Evolutionary conservation across 2,113 vertebrate genomes (phyloP), one percentile per base, ranked within the genome.

Genomic region (Heterotis niloticus): DNA sequence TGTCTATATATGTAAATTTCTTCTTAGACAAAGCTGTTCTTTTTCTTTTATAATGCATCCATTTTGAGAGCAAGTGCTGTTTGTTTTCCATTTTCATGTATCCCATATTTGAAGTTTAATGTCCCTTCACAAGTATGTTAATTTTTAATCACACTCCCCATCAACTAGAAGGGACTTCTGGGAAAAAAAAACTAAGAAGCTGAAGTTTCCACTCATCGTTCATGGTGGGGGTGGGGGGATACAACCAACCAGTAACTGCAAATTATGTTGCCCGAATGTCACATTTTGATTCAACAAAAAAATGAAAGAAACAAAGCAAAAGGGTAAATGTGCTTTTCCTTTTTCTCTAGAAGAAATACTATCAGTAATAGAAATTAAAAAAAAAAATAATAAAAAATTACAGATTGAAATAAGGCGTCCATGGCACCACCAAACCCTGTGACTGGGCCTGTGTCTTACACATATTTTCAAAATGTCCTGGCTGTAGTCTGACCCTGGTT

Each of bases 271-370:
- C 80, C 66, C 79, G 76, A 83, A 81, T 78, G 80, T 75, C 81
- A 83, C 82, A 44, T 78, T 81, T 70, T 44, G 65, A 68, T 83
- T 65, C 76, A 79, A 82, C 83, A 80, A 79, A 79, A 80, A 84
- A 62, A 26, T 0, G 60, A 29, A 81, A 44, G 76, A 82, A 79
- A 83, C 56, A 29, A 77, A 78, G 67, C 83, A 76, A 65, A 17
- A 78, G 77, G 73, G 78, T 83, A 68, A 80, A 86, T 91, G 91
- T 91, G 89, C 91, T 92, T 89, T 86, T 83, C 82, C 67, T 81
- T 71, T 78, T 78, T 81, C 74, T 75, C 74, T 81, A 77, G 60
- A 78, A 81, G 84, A 66, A 81, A 81, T 67, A 82, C 68, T 80
- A 81, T 81, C 78, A 83, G 57, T 74, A 77, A 57, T 71, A 64